Percentiles rank a stretch among this genome's conserved stretches.
Conservation (phyloP, 2,797 vertebrate species). For the Arremon brunneinucha region DNA sequence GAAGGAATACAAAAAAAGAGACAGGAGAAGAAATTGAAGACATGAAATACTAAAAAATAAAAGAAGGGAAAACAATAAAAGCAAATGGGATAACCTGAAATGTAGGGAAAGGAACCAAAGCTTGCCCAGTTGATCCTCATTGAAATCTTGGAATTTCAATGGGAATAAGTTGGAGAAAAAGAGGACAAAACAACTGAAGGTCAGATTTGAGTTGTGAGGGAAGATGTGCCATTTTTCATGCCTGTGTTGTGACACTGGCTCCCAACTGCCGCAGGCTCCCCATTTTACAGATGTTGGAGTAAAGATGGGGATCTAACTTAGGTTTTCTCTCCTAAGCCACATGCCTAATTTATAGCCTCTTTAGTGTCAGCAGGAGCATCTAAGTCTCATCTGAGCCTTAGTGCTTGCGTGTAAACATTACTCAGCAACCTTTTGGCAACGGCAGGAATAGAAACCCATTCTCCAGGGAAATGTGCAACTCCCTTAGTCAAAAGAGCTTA, state of each 20-base stretch:
- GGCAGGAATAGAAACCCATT: neutral
- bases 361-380: neutral
- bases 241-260: neutral
- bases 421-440: neutral
- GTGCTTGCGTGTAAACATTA: neutral
- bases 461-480: neutral
- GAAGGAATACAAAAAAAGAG: neutral
- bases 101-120: fast-evolving
- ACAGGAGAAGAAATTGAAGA: neutral
- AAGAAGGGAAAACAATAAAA: neutral
- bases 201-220: neutral
- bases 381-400: neutral
- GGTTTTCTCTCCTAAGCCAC: neutral
- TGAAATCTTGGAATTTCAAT: neutral
- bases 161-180: neutral
- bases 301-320: neutral
- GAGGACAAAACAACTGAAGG: neutral
- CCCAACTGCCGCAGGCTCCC: neutral
- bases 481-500: neutral
- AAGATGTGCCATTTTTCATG: neutral
- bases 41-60: neutral
- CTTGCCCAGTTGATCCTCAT: neutral
- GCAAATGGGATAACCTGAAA: fast-evolving
- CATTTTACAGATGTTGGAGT: neutral
- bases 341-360: neutral